Base-by-base conservation (phyloP, 1,140 invertebrate species). In the Drosophila truncata region DNA sequence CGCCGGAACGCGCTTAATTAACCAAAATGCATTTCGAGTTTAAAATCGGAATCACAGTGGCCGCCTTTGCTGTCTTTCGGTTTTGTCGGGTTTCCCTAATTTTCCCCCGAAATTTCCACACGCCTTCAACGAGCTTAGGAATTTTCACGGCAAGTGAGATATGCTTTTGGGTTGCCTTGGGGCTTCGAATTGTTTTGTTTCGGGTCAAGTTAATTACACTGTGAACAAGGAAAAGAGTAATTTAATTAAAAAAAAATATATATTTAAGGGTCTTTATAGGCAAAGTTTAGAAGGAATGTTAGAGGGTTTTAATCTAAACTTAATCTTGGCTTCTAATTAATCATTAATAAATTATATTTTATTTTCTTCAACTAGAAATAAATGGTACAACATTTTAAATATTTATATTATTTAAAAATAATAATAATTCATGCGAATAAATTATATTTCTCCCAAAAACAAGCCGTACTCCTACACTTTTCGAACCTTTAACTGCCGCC, bases 1-100 rank as follows among this genome's bases (percentile, higher is more conserved):
- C 77, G 84, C 73, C 84, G 80, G 80, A 88, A 87, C 84, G 84
- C 84, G 84, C 69, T 84, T 87, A 88, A 87, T 87, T 87, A 87
- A 84, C 84, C 85, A 84, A 87, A 87, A 88, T 88, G 84, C 84
- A 87, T 90, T 87, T 88, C 73, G 11, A 77, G 80, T 55, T 69
- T 78, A 59, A 44, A 78, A 77, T 77, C 63, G 49, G 47, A 77
- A 76, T 60, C 73, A 76, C 35, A 44, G 46, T 55, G 44, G 37
- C 37, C 20, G 31, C 35, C 14, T 64, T 14, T 27, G 25, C 33
- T 6, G 61, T 41, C 25, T 16, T 35, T 61, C 5, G 29, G 54
- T 42, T 42, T 25, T 33, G 39, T 1, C 7, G 20, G 6, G 27
- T 52, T 87, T 87, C 55, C 44, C 76, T 58, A 83, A 87, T 76